Evolutionary conservation across 2,797 vertebrate genomes (phyloP).

Genomic region (Etheostoma perlongum): DNA sequence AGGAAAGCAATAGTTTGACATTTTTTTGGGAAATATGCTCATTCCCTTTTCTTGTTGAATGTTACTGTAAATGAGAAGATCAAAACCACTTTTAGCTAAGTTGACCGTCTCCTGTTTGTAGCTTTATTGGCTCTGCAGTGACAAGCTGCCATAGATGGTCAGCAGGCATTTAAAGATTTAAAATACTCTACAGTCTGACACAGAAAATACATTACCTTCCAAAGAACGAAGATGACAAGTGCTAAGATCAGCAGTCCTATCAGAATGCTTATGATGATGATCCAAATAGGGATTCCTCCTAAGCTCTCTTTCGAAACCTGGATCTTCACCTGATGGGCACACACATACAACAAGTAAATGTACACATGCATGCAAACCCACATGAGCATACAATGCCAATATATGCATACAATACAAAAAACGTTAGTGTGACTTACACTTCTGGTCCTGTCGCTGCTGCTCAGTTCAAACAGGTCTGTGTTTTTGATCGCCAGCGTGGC

Average conservation of each 20-base stretch:
- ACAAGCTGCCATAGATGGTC: too few species aligned
- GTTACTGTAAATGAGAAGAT: too few species aligned
- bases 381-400: background rate
- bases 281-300: slow-evolving; percentile 92
- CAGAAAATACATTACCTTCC: slow-evolving; percentile 89
- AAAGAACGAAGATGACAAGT: slow-evolving; percentile 93
- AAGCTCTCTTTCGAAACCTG: slow-evolving; percentile 91
- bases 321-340: slow-evolving; percentile 86
- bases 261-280: slow-evolving; percentile 94
- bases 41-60: background rate
- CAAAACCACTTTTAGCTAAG: background rate
- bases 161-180: background rate
- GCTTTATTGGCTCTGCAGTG: too few species aligned
- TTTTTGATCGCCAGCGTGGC: slow-evolving; percentile 83
- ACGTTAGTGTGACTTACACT: slow-evolving; percentile 81
- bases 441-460: slow-evolving; percentile 77
- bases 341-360: background rate
- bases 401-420: background rate
- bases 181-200: slow-evolving; percentile 1
- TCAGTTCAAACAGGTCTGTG: slow-evolving; percentile 83
- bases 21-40: slow-evolving; percentile 5
- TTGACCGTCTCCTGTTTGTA: too few species aligned
- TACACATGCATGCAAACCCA: background rate
- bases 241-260: slow-evolving; percentile 93
- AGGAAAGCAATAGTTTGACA: background rate